Evolutionary conservation across 2,888 invertebrate genomes (phyloP), one percentile per base, ranked within the genome.

Genomic region (Congeria kusceri): DNA sequence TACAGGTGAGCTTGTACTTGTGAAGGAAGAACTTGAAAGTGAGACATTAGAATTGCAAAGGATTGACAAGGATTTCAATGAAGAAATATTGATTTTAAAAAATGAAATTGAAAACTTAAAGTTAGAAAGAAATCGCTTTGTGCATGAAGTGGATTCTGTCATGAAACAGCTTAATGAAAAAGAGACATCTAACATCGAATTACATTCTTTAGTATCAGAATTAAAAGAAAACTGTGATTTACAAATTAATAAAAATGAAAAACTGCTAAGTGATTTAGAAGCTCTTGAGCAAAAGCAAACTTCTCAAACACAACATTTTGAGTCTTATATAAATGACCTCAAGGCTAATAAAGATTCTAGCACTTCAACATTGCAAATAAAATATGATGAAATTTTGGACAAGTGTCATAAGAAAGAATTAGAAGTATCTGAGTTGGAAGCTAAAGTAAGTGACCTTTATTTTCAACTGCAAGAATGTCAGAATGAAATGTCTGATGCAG

Each of bases 311-410:
- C 74, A 82, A 59, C 85, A 89, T 49, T 87, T 87, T 80, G 87
- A 90, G 39, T 73, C 73, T 44, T 88, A 84, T 47, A 83, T 89
- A 58, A 69, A 86, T 65, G 86, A 89, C 25, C 61, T 90, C 28
- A 77, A 86, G 49, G 68, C 77, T 46, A 66, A 76, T 27, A 77
- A 80, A 58, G 83, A 88, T n/a, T 71, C 79, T 65, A 86, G 87
- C 78, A 59, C 70, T 15, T 76, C 70, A 28, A 79, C 80, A 11
- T 46, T 90, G 39, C 78, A 88, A 63, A 67, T 73, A 32, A 86
- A 90, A 39, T 84, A 86, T 63, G 72, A 85, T 59, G 73, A 82
- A 28, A 32, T 88, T 3, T 56, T 87, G 59, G 80, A 87, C 53
- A 67, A 64, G 28, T 79, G 57, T 64, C 87, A 87, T 66, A 85